phyloP scores from a whole-genome alignment of 2,888 invertebrate species.

The Leptothorax acervorum region DNA sequence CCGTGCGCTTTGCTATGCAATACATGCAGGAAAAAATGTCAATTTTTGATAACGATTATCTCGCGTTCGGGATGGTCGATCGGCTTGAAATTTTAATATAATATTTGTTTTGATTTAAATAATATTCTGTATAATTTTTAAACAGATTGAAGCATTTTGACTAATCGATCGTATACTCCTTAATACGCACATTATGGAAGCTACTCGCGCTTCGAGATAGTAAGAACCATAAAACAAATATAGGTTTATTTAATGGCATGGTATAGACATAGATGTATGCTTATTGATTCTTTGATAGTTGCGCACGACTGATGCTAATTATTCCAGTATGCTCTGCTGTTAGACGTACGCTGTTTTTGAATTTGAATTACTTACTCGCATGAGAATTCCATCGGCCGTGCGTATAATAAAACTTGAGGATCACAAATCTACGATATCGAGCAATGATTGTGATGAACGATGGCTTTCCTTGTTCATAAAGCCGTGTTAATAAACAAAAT shows the following conservation, averaged over 20 bases:
- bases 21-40: no score
- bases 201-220: no score
- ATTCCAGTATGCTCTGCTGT: not conserved
- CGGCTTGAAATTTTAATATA: no score
- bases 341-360: not conserved
- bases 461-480: constrained; percentile 11
- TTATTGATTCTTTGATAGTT: constrained; percentile 1
- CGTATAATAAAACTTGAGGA: not conserved
- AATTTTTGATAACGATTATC: no score
- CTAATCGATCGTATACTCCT: no score
- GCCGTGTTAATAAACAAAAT: not conserved
- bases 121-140: no score
- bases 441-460: not conserved
- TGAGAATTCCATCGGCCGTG: not conserved
- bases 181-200: constrained; percentile 6
- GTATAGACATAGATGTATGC: not conserved
- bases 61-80: no score
- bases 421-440: not conserved
- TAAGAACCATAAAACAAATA: not conserved
- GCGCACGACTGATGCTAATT: constrained; percentile 2
- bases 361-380: not conserved
- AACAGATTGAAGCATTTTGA: no score
- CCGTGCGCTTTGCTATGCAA: no score
- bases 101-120: no score
- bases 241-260: not conserved